Base-by-base conservation (phyloP, 2,888 invertebrate species). In the Ariolimax columbianus region DNA sequence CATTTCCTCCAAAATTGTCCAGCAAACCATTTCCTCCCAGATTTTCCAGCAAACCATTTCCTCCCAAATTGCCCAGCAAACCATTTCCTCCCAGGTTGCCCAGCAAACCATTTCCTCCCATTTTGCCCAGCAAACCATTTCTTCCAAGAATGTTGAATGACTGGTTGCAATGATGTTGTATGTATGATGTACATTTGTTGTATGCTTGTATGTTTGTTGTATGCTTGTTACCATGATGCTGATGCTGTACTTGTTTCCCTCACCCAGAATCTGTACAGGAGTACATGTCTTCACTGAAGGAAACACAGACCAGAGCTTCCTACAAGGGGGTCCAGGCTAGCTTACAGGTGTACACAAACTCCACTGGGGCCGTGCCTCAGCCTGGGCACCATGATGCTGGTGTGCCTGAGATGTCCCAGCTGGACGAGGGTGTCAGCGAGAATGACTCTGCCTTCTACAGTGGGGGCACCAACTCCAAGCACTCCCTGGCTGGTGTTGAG, bases 341-440 rank as follows among this genome's bases (percentile, higher is more conserved):
- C 23, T 68, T 17, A 14, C 79, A 66, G 19, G 26, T 66, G 19
- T 43, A 68, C 72, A 33, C 33, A 17, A 36, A 55, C 36, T 17
- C 33, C 14, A 72, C 36, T 19, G 17, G 47, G 36, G 36, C 51
- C 11, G 33, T 38, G 36, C 55, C 55, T 17, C 75, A 30, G 3
- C 2, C 33, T 43, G 30, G 38, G 11, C 14, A 6, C 19, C 36
- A 33, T 14, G 30, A 82, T 63, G 82, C 59, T 55, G 59, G 55
- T 40, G 75, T 30, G 23, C 11, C 55, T n/a, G 82, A 82, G 36
- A 14, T 72, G 36, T 51, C 70, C n/a, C 83, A 89, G 33, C 73
- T 87, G 14, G 88, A 88, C 33, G 88, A 89, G 68, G 88, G 89
- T 17, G 88, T 89, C 33, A 87, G 88, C 84, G 89, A 89, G 38